Conservation (phyloP, 2,888 invertebrate genomes). For the Drosophila pegasa region DNA sequence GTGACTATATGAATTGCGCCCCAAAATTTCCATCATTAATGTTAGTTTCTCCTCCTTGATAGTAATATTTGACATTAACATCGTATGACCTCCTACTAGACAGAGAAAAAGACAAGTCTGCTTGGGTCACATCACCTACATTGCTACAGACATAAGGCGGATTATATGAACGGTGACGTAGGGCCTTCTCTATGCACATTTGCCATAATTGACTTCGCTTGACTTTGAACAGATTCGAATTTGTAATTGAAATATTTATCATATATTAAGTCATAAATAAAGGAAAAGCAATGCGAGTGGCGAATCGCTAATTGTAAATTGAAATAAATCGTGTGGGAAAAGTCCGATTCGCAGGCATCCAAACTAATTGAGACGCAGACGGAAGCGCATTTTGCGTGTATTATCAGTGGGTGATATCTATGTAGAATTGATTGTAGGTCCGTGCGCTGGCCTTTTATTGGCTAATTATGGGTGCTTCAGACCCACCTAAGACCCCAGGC, state of each 20-base stretch:
- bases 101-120: too few relatives aligned
- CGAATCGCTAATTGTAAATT: slow-evolving; percentile 21
- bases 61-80: too few relatives aligned
- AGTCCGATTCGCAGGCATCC: neutral
- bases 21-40: too few relatives aligned
- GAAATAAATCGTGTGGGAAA: neutral
- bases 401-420: slow-evolving; percentile 38
- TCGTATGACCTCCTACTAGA: too few relatives aligned
- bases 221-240: too few relatives aligned
- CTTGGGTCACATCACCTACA: too few relatives aligned
- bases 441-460: slow-evolving; percentile 28
- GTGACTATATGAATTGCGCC: too few relatives aligned
- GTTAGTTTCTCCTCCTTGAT: too few relatives aligned
- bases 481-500: slow-evolving; percentile 18
- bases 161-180: too few relatives aligned
- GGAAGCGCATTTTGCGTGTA: neutral
- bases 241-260: neutral
- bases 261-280: neutral
- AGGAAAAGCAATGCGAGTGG: neutral
- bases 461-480: slow-evolving; percentile 41
- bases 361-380: slow-evolving; percentile 27
- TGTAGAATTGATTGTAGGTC: slow-evolving; percentile 12
- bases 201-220: too few relatives aligned
- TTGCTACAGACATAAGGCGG: neutral
- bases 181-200: too few relatives aligned